Evolutionary conservation across 2,888 invertebrate genomes (phyloP), one percentile per base, ranked within the genome.

Genomic region (Micoletzkya japonica): DNA sequence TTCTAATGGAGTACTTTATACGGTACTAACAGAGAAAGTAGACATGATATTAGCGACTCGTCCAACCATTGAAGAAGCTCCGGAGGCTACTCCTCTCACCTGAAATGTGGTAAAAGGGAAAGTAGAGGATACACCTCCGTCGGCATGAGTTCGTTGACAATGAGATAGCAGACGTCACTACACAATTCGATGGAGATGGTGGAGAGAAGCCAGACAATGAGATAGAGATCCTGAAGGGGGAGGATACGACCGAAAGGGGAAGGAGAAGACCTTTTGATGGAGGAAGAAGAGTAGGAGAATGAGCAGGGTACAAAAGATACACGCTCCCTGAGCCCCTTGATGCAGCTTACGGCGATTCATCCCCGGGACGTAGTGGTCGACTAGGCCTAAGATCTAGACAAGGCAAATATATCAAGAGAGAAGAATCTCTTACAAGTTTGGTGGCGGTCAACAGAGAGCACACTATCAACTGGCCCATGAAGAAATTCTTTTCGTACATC

Each of bases 401-500:
- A 7, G 4, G 37, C 14, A 4, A 24, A 4, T 54, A 2, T 32
- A 56, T 30, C 3, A 26, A 20, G 10, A 26, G 28, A 6, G 2
- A 17, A 20, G 26, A 50, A 50, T 4, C 4, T 50, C 59, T 61
- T 36, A 64, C 64, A 14, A 52, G 6, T 20, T 34, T 64, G 0
- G 52, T 24, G 34, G 7, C 36, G 28, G 52, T 20, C 4, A 78
- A 71, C 20, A 77, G 68, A 32, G 74, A 75, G 37, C 75, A 75
- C 10, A 74, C 73, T 30, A 74, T 70, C 72, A 78, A 77, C 61
- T 78, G 78, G 30, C 77, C 77, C 10, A 76, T 54, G 75, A 76
- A 78, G 73, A 78, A 77, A 70, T 76, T 74, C 36, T 56, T 2
- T 14, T n/a, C 17, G 20, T n/a, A 52, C 36, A 52, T 36, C 28